These are phyloP conservation scores for Meleagris gallopavo DNA, from an alignment of 2,113 vertebrate genomes.

Conservation along the genomic window DNA sequence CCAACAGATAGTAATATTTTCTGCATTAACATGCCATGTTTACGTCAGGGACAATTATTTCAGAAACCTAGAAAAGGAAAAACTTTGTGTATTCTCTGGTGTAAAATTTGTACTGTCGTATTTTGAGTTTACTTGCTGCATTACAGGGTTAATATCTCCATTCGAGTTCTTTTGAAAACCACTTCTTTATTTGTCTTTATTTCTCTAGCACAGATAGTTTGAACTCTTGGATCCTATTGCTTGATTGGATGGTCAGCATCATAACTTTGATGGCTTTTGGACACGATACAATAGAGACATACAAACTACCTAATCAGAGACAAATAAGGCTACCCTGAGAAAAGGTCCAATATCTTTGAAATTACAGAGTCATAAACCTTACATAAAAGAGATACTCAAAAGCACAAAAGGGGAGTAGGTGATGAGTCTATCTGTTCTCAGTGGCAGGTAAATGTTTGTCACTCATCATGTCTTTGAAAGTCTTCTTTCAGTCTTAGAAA, in stretches of 20 bases:
- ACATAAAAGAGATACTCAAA: background rate
- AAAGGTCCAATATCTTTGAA: background rate
- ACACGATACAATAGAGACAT: background rate
- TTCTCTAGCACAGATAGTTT: background rate
- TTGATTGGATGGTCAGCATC: background rate
- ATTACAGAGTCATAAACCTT: background rate
- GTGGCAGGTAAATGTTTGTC: background rate
- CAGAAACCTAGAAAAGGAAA: background rate
- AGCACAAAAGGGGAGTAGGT: background rate
- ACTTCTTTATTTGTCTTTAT: background rate
- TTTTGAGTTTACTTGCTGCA: background rate
- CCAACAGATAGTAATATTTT: background rate
- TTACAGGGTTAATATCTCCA: background rate
- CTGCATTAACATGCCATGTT: background rate
- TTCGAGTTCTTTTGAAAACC: background rate
- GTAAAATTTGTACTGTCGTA: background rate
- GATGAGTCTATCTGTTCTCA: background rate
- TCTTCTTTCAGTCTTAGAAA: background rate
- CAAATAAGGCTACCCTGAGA: background rate
- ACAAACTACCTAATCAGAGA: background rate
- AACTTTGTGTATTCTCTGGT: background rate
- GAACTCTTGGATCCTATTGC: background rate
- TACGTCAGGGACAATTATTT: background rate
- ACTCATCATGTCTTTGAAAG: background rate
- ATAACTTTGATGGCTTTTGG: background rate